Evolutionary conservation across 2,888 invertebrate genomes (phyloP), one percentile per base, ranked within the genome.

Genomic region (Spilosoma lubricipeda): DNA sequence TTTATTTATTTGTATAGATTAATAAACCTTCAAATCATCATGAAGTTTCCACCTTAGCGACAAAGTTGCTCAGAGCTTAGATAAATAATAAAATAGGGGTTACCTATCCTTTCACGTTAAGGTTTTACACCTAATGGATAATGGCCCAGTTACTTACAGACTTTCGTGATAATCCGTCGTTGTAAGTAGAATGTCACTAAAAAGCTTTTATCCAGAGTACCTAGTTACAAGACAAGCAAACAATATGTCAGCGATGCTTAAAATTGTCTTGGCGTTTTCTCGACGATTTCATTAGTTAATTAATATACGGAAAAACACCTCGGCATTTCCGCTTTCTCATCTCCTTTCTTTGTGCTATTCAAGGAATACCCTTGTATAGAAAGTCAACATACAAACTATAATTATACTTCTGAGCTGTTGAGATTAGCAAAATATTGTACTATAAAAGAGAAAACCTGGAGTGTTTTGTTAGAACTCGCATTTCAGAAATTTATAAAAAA

Each of bases 101-200:
- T 68, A 69, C 75, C 42, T 45, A 72, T 66, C 75, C 72, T 69
- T 72, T 75, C 48, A 66, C 65, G 45, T 74, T 66, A 45, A 70
- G 69, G 72, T 63, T 75, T 75, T 71, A 72, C 45, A 59, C 48
- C 56, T 68, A 73, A 73, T 70, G 70, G 67, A 74, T 74, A 74
- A 74, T 74, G 45, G n/a, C 52, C n/a, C 36, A 71, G 67, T 68
- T 42, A 33, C 42, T 56, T 30, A 39, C 56, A 72, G 72, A 67
- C 59, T 59, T 67, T 20, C 67, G 45, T 59, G 67, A 67, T 72
- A 45, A 72, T 63, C 72, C 63, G 33, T 63, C 67, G 63, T 63
- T 42, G 59, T 45, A 33, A 27, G 33, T 71, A 71, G 18, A 69
- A 69, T 39, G 13, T 56, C 9, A 39, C 52, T 23, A 48, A 48